Evolutionary conservation across 2,888 invertebrate species (phyloP).

Genomic region (Caenorhabditis macrosperma): DNA sequence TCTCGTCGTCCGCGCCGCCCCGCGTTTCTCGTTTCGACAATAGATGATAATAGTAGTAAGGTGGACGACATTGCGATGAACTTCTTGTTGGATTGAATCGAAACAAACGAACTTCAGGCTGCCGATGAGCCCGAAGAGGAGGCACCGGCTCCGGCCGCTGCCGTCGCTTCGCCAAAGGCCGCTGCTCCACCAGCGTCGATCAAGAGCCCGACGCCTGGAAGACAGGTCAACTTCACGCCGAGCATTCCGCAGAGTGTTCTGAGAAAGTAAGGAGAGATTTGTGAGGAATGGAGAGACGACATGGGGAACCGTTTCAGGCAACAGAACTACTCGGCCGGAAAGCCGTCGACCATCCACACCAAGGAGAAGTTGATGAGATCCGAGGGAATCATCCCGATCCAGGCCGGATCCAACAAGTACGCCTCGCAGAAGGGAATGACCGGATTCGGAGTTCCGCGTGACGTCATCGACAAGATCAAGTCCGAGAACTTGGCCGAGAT

Average conservation of each 20-base stretch:
- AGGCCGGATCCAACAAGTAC: slow-evolving; percentile 80
- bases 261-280: slow-evolving; percentile 62
- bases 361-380: slow-evolving; percentile 79
- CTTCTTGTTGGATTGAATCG: slow-evolving; percentile 10
- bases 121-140: slow-evolving; percentile 62
- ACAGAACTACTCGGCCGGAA: slow-evolving; percentile 76
- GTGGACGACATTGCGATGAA: not conserved
- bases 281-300: not conserved
- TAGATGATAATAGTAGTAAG: slow-evolving; percentile 45
- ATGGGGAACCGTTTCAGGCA: slow-evolving; percentile 67
- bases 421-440: slow-evolving; percentile 80
- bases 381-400: slow-evolving; percentile 79
- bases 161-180: slow-evolving; percentile 55
- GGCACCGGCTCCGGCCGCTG: slow-evolving; percentile 65
- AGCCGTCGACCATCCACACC: slow-evolving; percentile 76
- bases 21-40: slow-evolving; percentile 33
- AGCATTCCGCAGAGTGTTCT: slow-evolving; percentile 63
- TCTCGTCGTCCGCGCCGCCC: slow-evolving; percentile 17
- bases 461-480: slow-evolving; percentile 80
- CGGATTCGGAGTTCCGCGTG: slow-evolving; percentile 80
- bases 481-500: slow-evolving; percentile 78
- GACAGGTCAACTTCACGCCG: slow-evolving; percentile 61
- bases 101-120: slow-evolving; percentile 27
- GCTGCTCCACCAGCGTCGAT: slow-evolving; percentile 68
- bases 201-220: slow-evolving; percentile 73